phyloP scores from a whole-genome alignment of 2,888 invertebrate genomes.

The Opisthograptis luteolata region DNA sequence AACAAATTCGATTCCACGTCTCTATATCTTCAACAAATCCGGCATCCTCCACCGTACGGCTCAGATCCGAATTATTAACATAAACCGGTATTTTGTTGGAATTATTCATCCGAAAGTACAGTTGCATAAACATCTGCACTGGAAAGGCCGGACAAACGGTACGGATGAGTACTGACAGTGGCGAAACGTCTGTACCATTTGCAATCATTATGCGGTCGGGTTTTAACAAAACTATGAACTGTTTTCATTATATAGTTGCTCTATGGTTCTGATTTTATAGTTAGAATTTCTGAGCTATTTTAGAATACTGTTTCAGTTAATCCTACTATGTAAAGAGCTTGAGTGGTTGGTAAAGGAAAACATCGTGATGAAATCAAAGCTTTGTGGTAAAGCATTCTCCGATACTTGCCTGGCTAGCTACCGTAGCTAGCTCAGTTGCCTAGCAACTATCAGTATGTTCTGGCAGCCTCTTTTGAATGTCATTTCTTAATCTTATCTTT shows the following conservation, averaged over 20 bases:
- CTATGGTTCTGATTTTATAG: slow-evolving; percentile 18
- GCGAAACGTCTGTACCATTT: neutral
- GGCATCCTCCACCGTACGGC: slow-evolving; percentile 37
- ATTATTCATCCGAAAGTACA: slow-evolving; percentile 62
- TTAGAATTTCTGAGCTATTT: too few relatives aligned
- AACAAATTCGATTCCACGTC: neutral
- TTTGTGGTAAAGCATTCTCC: too few relatives aligned
- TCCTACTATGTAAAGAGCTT: too few relatives aligned
- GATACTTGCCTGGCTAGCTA: too few relatives aligned
- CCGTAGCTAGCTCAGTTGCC: too few relatives aligned
- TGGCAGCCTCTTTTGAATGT: too few relatives aligned
- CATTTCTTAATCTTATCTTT: too few relatives aligned
- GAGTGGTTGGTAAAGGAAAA: too few relatives aligned
- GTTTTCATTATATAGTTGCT: slow-evolving; percentile 28
- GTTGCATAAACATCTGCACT: slow-evolving; percentile 53
- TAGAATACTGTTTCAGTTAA: too few relatives aligned
- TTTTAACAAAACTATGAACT: slow-evolving; percentile 27
- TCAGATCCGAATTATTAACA: slow-evolving; percentile 62
- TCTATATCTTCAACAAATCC: slow-evolving; percentile 13
- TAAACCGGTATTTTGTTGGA: slow-evolving; percentile 68
- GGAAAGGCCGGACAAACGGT: slow-evolving; percentile 17
- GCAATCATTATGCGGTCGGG: slow-evolving; percentile 21
- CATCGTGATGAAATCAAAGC: too few relatives aligned
- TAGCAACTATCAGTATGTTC: too few relatives aligned
- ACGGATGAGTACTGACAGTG: slow-evolving; percentile 11